A percentile compares a stretch with the other conserved stretches of the same genome.
These are phyloP conservation scores for Macrosiphum euphorbiae DNA, from an alignment of 2,888 invertebrate genomes.

Conservation along the genomic window DNA sequence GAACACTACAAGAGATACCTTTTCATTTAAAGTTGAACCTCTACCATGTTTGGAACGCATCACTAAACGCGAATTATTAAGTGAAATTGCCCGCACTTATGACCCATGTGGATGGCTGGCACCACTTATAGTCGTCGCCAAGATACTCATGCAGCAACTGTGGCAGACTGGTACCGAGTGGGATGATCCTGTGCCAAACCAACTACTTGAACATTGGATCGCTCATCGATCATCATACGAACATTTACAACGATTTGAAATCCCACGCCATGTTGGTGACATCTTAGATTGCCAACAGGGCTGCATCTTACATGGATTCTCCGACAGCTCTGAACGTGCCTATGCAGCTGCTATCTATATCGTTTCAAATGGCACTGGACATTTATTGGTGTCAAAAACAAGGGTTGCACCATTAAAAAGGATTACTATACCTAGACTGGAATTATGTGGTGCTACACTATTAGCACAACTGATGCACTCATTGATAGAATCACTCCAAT, in stretches of 20 bases:
- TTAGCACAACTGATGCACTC: neutral
- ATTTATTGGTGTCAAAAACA: neutral
- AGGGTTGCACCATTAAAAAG: neutral
- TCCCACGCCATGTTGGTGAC: neutral
- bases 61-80: neutral
- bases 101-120: slow-evolving; percentile 9
- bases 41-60: neutral
- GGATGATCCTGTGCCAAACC: neutral
- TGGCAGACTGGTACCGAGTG: neutral
- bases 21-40: neutral
- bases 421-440: neutral
- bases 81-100: neutral
- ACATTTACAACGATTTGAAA: neutral
- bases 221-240: neutral
- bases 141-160: neutral
- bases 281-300: too few species aligned
- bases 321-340: neutral
- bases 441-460: neutral
- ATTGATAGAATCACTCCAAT: neutral
- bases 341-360: neutral
- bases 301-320: neutral
- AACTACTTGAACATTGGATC: neutral
- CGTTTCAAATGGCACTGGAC: neutral
- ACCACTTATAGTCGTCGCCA: neutral
- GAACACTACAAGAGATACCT: neutral